A percentile compares a stretch with the other conserved stretches of the same genome.
Conservation (phyloP, 2,797 vertebrate species). For the Neosilurus hyrtlii region DNA sequence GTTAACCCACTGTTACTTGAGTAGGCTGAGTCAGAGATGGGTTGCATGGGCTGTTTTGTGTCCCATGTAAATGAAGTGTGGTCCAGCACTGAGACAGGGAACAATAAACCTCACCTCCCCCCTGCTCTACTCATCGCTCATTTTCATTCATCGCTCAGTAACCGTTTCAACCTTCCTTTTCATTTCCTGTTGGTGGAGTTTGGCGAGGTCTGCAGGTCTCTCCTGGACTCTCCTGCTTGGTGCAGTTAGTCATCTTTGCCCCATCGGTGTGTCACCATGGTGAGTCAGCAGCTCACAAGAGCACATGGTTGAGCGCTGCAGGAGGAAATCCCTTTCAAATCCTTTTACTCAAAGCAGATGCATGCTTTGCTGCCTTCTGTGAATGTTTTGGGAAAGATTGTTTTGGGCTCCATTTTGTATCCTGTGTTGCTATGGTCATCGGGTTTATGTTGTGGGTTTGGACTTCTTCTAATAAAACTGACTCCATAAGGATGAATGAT, state of each 20-base stretch:
- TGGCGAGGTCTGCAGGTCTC: conserved; percentile 20
- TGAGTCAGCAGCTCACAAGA: conserved; percentile 61
- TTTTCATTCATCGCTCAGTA: not conserved
- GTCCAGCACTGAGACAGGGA: not conserved
- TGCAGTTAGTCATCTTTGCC: conserved; percentile 57
- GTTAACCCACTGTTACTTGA: conserved; percentile 1
- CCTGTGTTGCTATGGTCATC: not conserved
- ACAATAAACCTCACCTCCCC: conserved; percentile 8
- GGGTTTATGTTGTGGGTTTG: conserved; percentile 16
- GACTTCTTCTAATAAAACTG: not conserved
- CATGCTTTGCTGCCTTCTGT: not conserved
- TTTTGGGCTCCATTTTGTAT: not conserved
- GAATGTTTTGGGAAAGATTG: not conserved
- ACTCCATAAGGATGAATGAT: not conserved
- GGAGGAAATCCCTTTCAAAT: not conserved
- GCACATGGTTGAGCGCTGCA: not conserved
- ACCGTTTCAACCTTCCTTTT: not conserved
- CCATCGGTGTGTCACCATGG: conserved; percentile 47
- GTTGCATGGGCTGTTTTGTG: not conserved
- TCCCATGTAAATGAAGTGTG: not conserved
- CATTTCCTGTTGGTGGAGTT: not conserved
- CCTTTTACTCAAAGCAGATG: not conserved
- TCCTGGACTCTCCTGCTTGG: conserved; percentile 26
- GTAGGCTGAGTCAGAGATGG: not conserved
- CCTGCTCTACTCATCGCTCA: not conserved